These are phyloP conservation scores for Steinernema khuongi DNA, from an alignment of 1,140 invertebrate genomes.

Conservation along the genomic window DNA sequence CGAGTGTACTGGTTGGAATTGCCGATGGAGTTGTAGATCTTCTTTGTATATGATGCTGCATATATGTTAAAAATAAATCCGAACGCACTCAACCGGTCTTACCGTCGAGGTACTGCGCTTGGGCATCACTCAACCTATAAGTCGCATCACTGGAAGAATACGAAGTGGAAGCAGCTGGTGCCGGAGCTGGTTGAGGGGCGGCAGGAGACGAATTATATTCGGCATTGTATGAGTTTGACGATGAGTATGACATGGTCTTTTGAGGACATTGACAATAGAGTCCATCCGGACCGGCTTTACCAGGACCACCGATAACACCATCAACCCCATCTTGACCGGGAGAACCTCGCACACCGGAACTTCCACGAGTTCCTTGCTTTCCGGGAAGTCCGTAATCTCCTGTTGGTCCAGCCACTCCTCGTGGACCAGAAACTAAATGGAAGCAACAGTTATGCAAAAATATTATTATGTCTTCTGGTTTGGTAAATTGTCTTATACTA, in stretches of 20 bases:
- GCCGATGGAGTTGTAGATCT: neutral
- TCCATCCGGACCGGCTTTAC: neutral
- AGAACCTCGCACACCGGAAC: neutral
- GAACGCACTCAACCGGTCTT: too few relatives aligned
- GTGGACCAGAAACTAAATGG: neutral
- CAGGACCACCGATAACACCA: neutral
- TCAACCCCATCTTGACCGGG: slow-evolving; percentile 2
- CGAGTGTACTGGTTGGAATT: neutral
- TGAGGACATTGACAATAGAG: neutral
- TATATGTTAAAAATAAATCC: neutral
- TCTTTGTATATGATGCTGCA: slow-evolving; percentile 3
- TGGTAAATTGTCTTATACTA: too few relatives aligned
- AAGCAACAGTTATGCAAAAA: neutral
- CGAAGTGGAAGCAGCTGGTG: neutral
- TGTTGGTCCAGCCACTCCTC: neutral
- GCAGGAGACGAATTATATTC: slow-evolving; percentile 4
- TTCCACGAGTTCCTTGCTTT: neutral
- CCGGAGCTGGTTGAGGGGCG: neutral
- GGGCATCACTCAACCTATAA: neutral
- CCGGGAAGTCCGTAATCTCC: neutral
- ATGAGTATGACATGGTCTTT: too few relatives aligned
- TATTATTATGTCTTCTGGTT: too few relatives aligned
- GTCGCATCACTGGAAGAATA: neutral
- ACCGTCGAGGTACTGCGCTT: neutral
- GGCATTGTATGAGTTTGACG: neutral